Base-by-base conservation (phyloP, 2,888 invertebrate genomes). In the Plebejus melissa region DNA sequence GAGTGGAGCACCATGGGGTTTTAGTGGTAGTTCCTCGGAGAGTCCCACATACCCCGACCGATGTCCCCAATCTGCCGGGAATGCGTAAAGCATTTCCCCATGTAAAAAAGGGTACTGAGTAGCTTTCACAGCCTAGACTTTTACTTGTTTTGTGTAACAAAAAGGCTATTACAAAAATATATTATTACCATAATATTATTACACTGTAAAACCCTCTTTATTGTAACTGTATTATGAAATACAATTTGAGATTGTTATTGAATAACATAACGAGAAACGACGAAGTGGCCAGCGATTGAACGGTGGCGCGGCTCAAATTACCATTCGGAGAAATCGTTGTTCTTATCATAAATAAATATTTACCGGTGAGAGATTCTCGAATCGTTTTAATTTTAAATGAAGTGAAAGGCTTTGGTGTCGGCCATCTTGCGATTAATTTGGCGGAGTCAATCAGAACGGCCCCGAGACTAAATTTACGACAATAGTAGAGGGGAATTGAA, bases 301-400 rank as follows among this genome's bases (percentile, higher is more conserved):
- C 9, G 58, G 9, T 9, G 2, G 58, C 9, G 4, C 70, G 22
- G 46, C 11, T 46, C 70, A 71, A 71, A 71, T 71, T 71, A 69
- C 22, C 46, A 41, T 71, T 50, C 71, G 13, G 11, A 50, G 71
- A 11, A 50, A 50, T 71, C 28, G 22, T 50, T 71, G 28, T 50
- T 71, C 58, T 58, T 60, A 46, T 71, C 71, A 50, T 71, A 46
- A 70, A 71, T 71, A 71, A 71, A 71, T 71, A 71, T 41, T 70
- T 46, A 46, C 71, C 50, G 9, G 46, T 4, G 22, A 11, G 71
- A 46, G 46, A 71, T 46, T n/a, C 22, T n/a, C 7, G 46, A 71
- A 71, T 71, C 22, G 13, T 71, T 71, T 50, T 50, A 71, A 46
- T 71, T 71, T 71, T 16, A 71, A 71, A 71, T 71, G 50, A 41